phyloP scores from a whole-genome alignment of 2,888 invertebrate species.

The Seladonia tumulorum region DNA sequence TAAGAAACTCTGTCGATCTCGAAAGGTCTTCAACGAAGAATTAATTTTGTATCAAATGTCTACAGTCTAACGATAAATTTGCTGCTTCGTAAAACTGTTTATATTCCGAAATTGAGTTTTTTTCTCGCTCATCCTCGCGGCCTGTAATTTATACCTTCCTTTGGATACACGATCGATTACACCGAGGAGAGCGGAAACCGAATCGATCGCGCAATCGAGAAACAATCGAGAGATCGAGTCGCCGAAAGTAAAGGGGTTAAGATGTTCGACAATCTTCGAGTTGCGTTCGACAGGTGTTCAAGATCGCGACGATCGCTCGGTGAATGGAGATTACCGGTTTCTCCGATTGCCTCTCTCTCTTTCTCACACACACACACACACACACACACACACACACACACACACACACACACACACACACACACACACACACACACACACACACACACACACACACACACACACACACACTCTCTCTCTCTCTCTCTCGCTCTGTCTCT shows the following conservation, averaged over 20 bases:
- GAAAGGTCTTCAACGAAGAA: not conserved
- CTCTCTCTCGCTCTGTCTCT: constrained; percentile 32
- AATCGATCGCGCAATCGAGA: not conserved
- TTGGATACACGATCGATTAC: constrained; percentile 36
- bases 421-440: too few species aligned
- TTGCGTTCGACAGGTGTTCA: constrained; percentile 72
- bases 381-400: too few species aligned
- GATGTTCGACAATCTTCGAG: constrained; percentile 34
- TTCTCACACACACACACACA: too few species aligned
- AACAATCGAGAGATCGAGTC: constrained; percentile 31
- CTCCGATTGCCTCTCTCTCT: constrained; percentile 59
- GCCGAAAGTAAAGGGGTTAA: constrained; percentile 34
- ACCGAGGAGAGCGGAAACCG: constrained; percentile 3
- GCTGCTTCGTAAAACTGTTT: not conserved
- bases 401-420: too few species aligned
- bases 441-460: too few species aligned
- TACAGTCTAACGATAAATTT: not conserved
- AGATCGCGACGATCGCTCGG: constrained; percentile 65
- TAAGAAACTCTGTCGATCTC: not conserved
- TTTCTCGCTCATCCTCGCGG: not conserved
- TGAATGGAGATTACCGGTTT: constrained; percentile 76
- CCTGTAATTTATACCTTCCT: constrained; percentile 19
- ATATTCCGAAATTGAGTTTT: not conserved
- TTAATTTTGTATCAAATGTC: not conserved
- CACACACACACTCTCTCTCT: too few species aligned